Percentiles rank a stretch among this genome's conserved stretches.
Evolutionary conservation across 1,140 invertebrate species (phyloP).

Genomic region (Scaptomyza montana): DNA sequence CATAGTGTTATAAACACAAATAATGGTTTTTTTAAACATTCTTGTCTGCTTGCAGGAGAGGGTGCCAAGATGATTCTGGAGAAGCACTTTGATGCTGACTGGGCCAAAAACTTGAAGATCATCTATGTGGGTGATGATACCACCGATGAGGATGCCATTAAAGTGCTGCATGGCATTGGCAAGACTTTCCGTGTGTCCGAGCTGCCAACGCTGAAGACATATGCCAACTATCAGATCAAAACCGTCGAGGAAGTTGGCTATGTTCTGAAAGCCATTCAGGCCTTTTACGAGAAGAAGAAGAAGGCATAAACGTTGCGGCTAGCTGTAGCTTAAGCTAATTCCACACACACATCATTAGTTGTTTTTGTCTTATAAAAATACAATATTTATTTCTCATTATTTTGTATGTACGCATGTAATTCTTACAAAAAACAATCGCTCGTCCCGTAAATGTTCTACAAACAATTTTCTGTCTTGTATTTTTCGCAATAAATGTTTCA

Average conservation of each 20-base stretch:
- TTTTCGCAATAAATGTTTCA: slow-evolving; percentile 61
- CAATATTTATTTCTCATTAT: slow-evolving; percentile 36
- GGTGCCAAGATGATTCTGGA: slow-evolving; percentile 95
- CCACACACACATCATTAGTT: slow-evolving; percentile 52
- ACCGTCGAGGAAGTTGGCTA: slow-evolving; percentile 94
- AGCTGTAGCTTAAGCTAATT: slow-evolving; percentile 76
- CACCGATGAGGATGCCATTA: slow-evolving; percentile 96
- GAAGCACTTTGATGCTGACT: slow-evolving; percentile 94
- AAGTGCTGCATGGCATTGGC: slow-evolving; percentile 94
- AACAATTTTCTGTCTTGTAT: slow-evolving; percentile 39
- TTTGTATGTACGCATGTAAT: slow-evolving; percentile 42
- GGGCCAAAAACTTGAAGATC: slow-evolving; percentile 94
- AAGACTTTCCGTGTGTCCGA: slow-evolving; percentile 94
- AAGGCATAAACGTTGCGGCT: slow-evolving; percentile 58
- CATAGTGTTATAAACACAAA: no score
- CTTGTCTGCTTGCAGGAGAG: slow-evolving; percentile 85
- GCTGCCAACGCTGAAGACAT: slow-evolving; percentile 92
- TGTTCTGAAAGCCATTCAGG: slow-evolving; percentile 94
- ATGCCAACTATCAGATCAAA: slow-evolving; percentile 92
- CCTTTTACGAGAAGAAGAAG: slow-evolving; percentile 82
- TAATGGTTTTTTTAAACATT: not conserved
- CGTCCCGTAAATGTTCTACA: slow-evolving; percentile 23
- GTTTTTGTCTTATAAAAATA: slow-evolving; percentile 27
- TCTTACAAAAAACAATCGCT: slow-evolving; percentile 12
- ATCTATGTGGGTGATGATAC: slow-evolving; percentile 95